A percentile compares a stretch with the other conserved stretches of the same genome.
phyloP scores from a whole-genome alignment of 2,888 invertebrate genomes.

The Cataglyphis albicans region DNA sequence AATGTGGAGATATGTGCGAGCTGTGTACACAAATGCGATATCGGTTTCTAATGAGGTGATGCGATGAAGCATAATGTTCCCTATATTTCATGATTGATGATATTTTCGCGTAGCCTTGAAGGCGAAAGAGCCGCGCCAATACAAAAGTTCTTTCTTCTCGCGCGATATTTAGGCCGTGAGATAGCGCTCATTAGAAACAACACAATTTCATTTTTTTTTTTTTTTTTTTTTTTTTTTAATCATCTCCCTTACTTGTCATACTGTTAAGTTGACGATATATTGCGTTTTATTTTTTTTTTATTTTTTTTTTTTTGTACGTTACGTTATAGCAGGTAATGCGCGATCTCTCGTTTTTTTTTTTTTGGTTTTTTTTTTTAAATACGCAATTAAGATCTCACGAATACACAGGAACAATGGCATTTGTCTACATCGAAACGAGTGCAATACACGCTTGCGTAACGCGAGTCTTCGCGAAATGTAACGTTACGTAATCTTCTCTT shows the following conservation, averaged over 20 bases:
- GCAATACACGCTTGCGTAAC: neutral
- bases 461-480: constrained; percentile 10
- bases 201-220: constrained; percentile 10
- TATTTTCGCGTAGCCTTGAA: constrained; percentile 45
- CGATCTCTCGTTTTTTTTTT: neutral
- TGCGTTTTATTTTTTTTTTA: neutral
- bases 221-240: neutral
- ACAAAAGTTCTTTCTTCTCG: constrained; percentile 46
- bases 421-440: constrained; percentile 10
- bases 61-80: constrained; percentile 81
- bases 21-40: constrained; percentile 79
- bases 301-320: neutral
- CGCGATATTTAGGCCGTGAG: constrained; percentile 50
- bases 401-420: constrained; percentile 32
- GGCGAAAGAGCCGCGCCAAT: constrained; percentile 31
- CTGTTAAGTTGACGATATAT: neutral
- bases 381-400: constrained; percentile 31
- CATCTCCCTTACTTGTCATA: constrained; percentile 18
- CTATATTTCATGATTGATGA: constrained; percentile 51
- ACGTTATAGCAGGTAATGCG: neutral
- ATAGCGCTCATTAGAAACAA: constrained; percentile 50
- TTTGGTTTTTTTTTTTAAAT: constrained; percentile 9
- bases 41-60: constrained; percentile 80
- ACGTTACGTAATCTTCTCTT: constrained; percentile 33
- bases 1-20: constrained; percentile 57